Conservation (phyloP, 1,140 invertebrate genomes). For the Zaprionus inermis region DNA sequence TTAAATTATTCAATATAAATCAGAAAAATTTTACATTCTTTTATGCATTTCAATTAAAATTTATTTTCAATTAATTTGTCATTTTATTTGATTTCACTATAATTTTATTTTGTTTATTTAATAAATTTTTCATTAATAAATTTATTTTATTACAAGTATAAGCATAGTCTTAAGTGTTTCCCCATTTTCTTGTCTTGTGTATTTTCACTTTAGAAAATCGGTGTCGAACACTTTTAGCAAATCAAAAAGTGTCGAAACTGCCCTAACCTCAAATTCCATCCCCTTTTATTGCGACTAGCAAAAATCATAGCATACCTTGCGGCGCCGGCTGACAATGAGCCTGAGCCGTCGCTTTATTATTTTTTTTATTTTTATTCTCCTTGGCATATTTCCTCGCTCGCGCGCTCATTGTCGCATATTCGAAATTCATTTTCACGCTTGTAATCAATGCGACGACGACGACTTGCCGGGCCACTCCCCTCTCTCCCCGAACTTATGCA, state of each 20-base stretch:
- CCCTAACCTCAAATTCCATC: slow-evolving; percentile 8
- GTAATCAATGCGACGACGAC: slow-evolving; percentile 75
- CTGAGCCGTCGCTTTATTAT: neutral
- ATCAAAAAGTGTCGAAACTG: neutral
- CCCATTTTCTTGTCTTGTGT: neutral
- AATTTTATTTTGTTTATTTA: no score
- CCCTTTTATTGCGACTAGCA: neutral
- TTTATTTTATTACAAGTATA: no score
- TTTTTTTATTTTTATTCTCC: neutral
- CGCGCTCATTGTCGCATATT: slow-evolving; percentile 59
- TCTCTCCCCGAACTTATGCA: slow-evolving; percentile 58
- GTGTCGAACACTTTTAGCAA: slow-evolving; percentile 15
- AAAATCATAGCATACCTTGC: slow-evolving; percentile 68
- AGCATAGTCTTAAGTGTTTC: no score
- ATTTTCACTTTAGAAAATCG: slow-evolving; percentile 10
- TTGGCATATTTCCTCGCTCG: slow-evolving; percentile 20
- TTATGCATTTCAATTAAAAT: no score
- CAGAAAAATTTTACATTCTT: no score
- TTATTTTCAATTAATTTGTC: no score
- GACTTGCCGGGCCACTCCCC: slow-evolving; percentile 27
- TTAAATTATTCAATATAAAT: no score
- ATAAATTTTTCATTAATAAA: no score
- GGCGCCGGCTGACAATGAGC: slow-evolving; percentile 58
- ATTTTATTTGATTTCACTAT: no score
- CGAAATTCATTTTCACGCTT: slow-evolving; percentile 77